Evolutionary conservation across 2,797 vertebrate genomes (phyloP).

Genomic region (Balearica regulorum): DNA sequence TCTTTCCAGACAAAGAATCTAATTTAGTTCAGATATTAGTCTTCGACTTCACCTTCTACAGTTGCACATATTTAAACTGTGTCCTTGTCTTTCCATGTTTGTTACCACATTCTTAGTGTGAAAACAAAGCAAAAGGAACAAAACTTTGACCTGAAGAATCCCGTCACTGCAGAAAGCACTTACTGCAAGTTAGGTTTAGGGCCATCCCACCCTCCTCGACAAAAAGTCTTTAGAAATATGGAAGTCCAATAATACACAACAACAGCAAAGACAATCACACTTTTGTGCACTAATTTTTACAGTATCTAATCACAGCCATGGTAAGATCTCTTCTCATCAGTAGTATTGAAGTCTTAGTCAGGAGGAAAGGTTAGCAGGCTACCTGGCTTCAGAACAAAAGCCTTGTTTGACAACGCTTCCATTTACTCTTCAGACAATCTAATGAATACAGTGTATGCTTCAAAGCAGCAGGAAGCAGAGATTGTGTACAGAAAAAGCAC

Average conservation of each 20-base stretch:
- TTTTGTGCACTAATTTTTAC: not conserved
- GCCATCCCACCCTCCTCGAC: not conserved
- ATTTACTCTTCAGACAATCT: not conserved
- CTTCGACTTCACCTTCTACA: not conserved
- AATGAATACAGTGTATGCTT: not conserved
- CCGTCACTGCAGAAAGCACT: not conserved
- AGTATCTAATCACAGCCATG: not conserved
- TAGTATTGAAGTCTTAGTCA: not conserved
- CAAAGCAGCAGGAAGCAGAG: not conserved
- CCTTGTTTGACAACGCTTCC: not conserved
- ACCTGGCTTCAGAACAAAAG: not conserved
- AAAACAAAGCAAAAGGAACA: not conserved
- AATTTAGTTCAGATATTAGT: not conserved
- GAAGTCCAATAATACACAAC: not conserved
- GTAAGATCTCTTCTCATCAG: not conserved
- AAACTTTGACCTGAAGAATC: not conserved
- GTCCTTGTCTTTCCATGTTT: not conserved
- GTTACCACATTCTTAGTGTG: not conserved
- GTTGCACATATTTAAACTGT: not conserved
- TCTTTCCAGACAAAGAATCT: not conserved
- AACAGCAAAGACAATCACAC: not conserved
- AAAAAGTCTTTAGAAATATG: not conserved
- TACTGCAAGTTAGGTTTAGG: not conserved
- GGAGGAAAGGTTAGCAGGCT: not conserved
- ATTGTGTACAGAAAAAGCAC: not conserved